A percentile compares a stretch with the other conserved stretches of the same genome.
Evolutionary conservation across 1,140 invertebrate species (phyloP).

Genomic region (Drosophila tsacasi): DNA sequence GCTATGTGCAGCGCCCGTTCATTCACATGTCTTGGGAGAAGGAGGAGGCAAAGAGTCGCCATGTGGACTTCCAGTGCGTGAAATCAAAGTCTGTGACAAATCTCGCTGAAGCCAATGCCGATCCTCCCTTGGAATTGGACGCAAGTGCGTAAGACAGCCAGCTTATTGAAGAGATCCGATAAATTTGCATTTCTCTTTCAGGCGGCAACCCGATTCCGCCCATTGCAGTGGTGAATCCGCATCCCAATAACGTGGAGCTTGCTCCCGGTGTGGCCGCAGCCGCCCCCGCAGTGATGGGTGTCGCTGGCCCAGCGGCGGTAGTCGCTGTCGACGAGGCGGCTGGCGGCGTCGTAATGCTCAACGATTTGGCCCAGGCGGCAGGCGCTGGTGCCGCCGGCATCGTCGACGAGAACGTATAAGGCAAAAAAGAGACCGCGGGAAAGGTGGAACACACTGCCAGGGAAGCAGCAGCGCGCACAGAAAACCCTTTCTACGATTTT

Average conservation of each 20-base stretch:
- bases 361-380: constrained; percentile 70
- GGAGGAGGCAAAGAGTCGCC: constrained; percentile 99
- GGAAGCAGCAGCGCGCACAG: constrained; percentile 51
- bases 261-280: constrained; percentile 32
- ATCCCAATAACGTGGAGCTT: constrained; percentile 60
- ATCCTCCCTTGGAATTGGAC: constrained; percentile 90
- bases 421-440: background rate
- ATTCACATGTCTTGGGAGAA: constrained; percentile 99
- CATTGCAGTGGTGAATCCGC: constrained; percentile 67
- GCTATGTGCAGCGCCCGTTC: constrained; percentile 99
- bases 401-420: constrained; percentile 62
- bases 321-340: constrained; percentile 79
- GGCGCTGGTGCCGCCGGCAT: constrained; percentile 47
- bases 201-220: constrained; percentile 87
- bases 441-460: constrained; percentile 61
- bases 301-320: constrained; percentile 48
- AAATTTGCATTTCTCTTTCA: constrained; percentile 1
- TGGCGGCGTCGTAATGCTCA: constrained; percentile 68
- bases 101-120: constrained; percentile 95
- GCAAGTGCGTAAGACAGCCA: constrained; percentile 75
- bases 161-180: background rate
- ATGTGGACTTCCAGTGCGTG: constrained; percentile 99
- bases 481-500: constrained; percentile 72
- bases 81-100: constrained; percentile 98
- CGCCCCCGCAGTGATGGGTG: constrained; percentile 35